These are phyloP conservation scores for Bambusicola thoracicus DNA, from an alignment of 2,113 vertebrate genomes.

Conservation along the genomic window DNA sequence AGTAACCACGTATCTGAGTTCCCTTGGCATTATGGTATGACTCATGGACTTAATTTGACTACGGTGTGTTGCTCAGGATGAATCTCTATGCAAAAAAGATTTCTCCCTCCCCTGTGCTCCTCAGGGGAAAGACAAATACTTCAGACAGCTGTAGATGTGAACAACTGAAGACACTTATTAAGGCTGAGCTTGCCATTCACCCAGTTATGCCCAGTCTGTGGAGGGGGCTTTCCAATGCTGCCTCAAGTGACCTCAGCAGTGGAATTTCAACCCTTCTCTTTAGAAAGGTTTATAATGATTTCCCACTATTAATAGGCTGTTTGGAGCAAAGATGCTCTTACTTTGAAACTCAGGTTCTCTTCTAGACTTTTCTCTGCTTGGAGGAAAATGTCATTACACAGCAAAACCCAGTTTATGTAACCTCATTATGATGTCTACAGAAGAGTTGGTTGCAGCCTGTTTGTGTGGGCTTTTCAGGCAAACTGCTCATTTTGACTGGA, in stretches of 20 bases:
- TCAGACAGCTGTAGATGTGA: background rate
- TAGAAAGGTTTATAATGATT: background rate
- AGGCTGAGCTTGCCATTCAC: background rate
- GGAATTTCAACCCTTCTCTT: background rate
- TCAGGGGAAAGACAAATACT: background rate
- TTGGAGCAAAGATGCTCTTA: background rate
- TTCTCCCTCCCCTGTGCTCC: background rate
- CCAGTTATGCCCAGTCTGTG: rapidly evolving
- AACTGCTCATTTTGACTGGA: background rate
- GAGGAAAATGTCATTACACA: background rate
- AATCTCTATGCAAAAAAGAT: background rate
- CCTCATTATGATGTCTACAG: background rate
- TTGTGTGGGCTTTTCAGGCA: background rate
- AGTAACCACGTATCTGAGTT: background rate
- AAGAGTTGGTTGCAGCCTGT: background rate
- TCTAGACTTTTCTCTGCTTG: background rate
- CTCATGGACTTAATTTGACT: slow-evolving; percentile 55
- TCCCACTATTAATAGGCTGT: background rate
- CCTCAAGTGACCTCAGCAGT: background rate
- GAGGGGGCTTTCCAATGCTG: background rate
- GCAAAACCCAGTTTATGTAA: background rate
- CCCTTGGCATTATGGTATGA: background rate
- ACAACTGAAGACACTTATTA: background rate
- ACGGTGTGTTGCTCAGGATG: background rate
- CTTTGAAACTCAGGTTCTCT: background rate